A percentile compares a stretch with the other conserved stretches of the same genome.
Conservation (phyloP, 2,113 vertebrate species). For the Ceratotherium simum region DNA sequence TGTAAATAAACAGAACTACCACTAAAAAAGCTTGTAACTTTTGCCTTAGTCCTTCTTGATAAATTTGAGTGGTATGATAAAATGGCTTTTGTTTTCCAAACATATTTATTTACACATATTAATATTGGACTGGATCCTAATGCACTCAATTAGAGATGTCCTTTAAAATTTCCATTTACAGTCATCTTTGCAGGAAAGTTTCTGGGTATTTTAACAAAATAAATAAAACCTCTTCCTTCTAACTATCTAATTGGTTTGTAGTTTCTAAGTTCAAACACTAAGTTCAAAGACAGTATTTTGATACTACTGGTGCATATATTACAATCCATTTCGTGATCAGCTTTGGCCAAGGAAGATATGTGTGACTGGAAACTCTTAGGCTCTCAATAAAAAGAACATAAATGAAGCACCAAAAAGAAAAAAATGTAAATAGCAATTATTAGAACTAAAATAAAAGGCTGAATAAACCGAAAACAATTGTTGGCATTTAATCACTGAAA, state of each 20-base stretch:
- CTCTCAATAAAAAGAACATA: background rate
- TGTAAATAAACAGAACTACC: background rate
- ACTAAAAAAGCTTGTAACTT: background rate
- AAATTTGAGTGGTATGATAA: constrained; percentile 2
- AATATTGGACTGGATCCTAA: background rate
- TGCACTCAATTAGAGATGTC: background rate
- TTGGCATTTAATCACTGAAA: background rate
- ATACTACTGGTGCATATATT: background rate
- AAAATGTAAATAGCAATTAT: background rate
- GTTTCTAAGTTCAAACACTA: background rate
- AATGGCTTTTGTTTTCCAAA: constrained; percentile 1
- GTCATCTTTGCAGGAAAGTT: background rate
- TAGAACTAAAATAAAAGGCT: background rate
- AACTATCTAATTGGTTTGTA: background rate
- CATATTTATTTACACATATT: background rate
- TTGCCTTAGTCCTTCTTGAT: background rate
- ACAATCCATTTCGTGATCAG: background rate
- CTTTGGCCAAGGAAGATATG: background rate
- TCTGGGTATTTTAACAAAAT: background rate
- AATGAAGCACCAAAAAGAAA: background rate
- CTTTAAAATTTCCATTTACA: constrained; percentile 24
- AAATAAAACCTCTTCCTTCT: background rate
- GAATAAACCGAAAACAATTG: background rate
- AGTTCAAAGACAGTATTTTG: background rate
- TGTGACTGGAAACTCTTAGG: background rate